A percentile compares a stretch with the other conserved stretches of the same genome.
Conservation (phyloP, 2,797 vertebrate species). For the Sebastes hubbsi region DNA sequence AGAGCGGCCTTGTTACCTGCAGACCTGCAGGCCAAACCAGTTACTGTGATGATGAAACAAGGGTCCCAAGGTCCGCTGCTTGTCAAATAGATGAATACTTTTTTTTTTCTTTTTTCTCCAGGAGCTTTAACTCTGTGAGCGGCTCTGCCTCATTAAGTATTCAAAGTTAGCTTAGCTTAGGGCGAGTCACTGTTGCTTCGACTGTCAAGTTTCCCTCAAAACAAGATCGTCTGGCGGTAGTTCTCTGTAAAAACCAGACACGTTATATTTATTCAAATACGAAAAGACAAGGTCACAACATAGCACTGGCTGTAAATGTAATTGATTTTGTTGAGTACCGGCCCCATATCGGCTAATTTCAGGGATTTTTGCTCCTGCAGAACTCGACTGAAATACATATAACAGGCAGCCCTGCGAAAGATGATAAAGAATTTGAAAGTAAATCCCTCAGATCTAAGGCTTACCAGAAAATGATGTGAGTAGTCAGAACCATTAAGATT, state of each 20-base stretch:
- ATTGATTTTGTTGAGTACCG: neutral
- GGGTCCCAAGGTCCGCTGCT: slow-evolving; percentile 6
- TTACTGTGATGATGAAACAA: slow-evolving; percentile 44
- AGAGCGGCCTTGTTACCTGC: slow-evolving; percentile 48
- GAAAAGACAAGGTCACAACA: neutral
- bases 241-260: neutral
- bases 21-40: slow-evolving; percentile 39
- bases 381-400: neutral
- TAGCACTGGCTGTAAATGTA: neutral
- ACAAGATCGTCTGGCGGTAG: neutral
- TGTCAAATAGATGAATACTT: slow-evolving; percentile 20
- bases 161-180: slow-evolving; percentile 2
- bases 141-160: slow-evolving; percentile 15
- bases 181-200: neutral
- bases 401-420: neutral
- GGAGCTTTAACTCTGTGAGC: slow-evolving; percentile 4
- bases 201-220: neutral
- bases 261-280: neutral
- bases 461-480: neutral
- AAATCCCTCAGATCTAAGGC: neutral
- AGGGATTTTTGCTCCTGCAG: slow-evolving; percentile 4
- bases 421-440: neutral
- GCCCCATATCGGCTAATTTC: neutral
- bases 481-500: neutral
- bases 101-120: neutral